Conservation (phyloP, 2,888 invertebrate genomes). For the Holacanthella duospinosa region DNA sequence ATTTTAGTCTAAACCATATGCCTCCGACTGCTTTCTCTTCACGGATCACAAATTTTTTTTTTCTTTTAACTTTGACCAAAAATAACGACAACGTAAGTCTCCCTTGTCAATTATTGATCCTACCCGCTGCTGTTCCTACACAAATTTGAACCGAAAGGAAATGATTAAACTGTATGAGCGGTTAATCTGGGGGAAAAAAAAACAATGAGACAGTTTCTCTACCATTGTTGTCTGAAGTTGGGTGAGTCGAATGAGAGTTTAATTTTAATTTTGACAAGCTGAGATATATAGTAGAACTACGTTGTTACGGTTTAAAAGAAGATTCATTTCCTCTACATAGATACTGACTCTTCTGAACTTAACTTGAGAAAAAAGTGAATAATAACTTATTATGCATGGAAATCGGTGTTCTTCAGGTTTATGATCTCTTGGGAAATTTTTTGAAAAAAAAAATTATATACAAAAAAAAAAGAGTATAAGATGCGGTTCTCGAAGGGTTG, state of each 20-base stretch:
- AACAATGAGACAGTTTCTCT: background rate
- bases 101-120: too few relatives aligned
- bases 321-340: background rate
- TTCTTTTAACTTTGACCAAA: too few relatives aligned
- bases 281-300: background rate
- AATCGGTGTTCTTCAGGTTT: background rate
- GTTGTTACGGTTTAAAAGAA: background rate
- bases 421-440: background rate
- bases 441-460: too few relatives aligned
- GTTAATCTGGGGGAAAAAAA: too few relatives aligned
- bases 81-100: too few relatives aligned
- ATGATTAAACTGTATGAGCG: too few relatives aligned
- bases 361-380: background rate
- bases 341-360: background rate
- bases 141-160: background rate
- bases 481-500: too few relatives aligned
- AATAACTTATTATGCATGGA: conserved; percentile 5
- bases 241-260: background rate
- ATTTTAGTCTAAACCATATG: too few relatives aligned
- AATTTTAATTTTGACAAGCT: background rate
- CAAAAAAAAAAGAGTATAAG: too few relatives aligned
- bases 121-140: background rate
- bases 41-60: background rate
- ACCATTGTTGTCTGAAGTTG: background rate
- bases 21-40: background rate